Percentiles rank a stretch among this genome's conserved stretches.
Evolutionary conservation across 2,888 invertebrate species (phyloP).

Genomic region (Hermaeophaga mercurialis): DNA sequence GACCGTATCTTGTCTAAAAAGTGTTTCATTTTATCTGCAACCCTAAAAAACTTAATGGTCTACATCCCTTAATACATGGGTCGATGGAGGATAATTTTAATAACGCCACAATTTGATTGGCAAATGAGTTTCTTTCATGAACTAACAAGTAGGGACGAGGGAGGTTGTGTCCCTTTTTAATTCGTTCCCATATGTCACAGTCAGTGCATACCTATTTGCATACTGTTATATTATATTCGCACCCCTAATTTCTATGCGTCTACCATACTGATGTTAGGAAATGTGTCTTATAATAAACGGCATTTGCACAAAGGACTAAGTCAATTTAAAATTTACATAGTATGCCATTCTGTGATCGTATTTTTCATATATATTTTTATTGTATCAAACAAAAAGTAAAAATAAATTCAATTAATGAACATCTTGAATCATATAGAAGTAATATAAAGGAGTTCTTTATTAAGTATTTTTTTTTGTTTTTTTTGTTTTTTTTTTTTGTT

Average conservation of each 20-base stretch:
- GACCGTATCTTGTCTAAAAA: too few species aligned
- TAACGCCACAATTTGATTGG: conserved; percentile 26
- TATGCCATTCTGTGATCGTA: too few species aligned
- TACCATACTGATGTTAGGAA: conserved; percentile 10
- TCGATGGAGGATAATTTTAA: conserved; percentile 29
- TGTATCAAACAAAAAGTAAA: too few species aligned
- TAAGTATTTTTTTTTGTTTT: too few species aligned
- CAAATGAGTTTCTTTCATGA: conserved; percentile 23
- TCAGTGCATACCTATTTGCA: conserved; percentile 21
- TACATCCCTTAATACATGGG: conserved; percentile 48
- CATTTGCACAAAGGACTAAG: background rate
- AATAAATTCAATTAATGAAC: too few species aligned
- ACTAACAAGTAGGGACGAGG: conserved; percentile 20
- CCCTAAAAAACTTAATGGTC: background rate
- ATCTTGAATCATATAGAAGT: too few species aligned
- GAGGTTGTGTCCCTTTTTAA: conserved; percentile 19
- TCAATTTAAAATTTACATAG: background rate
- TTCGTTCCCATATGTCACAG: conserved; percentile 25
- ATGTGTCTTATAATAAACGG: background rate
- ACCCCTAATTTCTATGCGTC: conserved; percentile 16
- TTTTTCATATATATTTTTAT: too few species aligned
- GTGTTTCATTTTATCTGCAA: background rate
- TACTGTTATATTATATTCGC: conserved; percentile 27
- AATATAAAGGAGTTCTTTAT: too few species aligned
- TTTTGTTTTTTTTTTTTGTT: too few species aligned